These are phyloP conservation scores for Epinotia brunnichana DNA, from an alignment of 2,888 invertebrate species.

Conservation along the genomic window DNA sequence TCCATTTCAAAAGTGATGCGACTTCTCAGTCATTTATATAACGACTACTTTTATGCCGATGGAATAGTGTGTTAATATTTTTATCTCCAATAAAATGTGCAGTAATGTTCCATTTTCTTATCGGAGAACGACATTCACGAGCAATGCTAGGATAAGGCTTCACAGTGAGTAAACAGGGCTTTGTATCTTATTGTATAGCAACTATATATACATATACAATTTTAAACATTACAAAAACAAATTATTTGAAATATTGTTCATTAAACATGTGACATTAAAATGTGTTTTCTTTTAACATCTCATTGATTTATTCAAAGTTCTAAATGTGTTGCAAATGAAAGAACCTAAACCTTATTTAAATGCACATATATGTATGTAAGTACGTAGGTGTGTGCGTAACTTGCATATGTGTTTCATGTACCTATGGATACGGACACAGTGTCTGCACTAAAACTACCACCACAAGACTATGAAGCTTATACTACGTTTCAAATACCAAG, in stretches of 20 bases:
- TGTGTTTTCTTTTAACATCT: conserved; percentile 53
- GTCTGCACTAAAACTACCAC: background rate
- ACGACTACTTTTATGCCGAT: background rate
- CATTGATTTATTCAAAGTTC: background rate
- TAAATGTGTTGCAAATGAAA: background rate
- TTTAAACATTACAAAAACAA: conserved; percentile 76
- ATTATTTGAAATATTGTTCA: conserved; percentile 81
- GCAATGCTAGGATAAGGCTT: conserved; percentile 74
- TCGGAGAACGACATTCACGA: conserved; percentile 52
- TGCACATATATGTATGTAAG: background rate
- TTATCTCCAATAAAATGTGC: background rate
- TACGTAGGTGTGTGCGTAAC: no score
- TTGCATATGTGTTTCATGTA: no score
- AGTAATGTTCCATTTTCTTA: conserved; percentile 6
- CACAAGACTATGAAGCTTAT: no score
- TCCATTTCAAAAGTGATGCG: background rate
- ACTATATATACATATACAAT: conserved; percentile 77
- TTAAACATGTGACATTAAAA: conserved; percentile 74
- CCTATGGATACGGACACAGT: background rate
- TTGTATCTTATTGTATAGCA: conserved; percentile 76
- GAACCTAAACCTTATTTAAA: background rate
- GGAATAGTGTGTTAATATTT: background rate
- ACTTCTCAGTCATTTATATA: background rate
- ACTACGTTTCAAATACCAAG: no score
- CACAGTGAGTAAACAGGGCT: conserved; percentile 81